Conservation (phyloP, 2,888 invertebrate genomes). For the Phanerotoma sp. region DNA sequence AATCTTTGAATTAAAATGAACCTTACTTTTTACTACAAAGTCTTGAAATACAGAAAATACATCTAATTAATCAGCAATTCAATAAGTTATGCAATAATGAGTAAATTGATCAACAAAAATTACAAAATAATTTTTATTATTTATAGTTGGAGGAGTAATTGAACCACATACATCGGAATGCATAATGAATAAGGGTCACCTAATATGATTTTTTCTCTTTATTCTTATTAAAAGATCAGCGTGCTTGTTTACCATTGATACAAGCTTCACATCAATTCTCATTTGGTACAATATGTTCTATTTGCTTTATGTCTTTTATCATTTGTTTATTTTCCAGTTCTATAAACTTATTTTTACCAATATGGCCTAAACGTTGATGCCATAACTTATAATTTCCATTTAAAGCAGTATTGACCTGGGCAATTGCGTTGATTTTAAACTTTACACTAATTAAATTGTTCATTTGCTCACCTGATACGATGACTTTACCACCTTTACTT, state of each 20-base stretch:
- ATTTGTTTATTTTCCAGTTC: constrained; percentile 17
- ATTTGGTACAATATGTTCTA: constrained; percentile 6
- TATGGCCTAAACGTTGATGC: constrained; percentile 22
- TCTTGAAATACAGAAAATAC: constrained; percentile 24
- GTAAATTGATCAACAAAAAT: constrained; percentile 27
- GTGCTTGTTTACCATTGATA: constrained; percentile 43
- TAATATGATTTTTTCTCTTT: constrained; percentile 32
- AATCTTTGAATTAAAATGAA: constrained; percentile 25
- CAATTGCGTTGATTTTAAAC: constrained; percentile 19
- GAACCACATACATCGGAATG: no score
- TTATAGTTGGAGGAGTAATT: constrained; percentile 8
- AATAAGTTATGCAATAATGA: constrained; percentile 24
- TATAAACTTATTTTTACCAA: constrained; percentile 11
- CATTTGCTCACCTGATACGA: constrained; percentile 37
- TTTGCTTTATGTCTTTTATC: constrained; percentile 2
- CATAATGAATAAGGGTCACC: constrained; percentile 45
- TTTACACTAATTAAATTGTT: constrained; percentile 34
- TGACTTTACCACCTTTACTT: constrained; percentile 31
- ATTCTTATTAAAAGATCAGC: constrained; percentile 42
- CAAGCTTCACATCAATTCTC: constrained; percentile 20
- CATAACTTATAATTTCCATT: constrained; percentile 8
- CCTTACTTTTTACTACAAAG: constrained; percentile 25
- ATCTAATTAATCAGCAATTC: constrained; percentile 18
- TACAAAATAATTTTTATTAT: constrained; percentile 28
- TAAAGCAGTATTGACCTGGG: constrained; percentile 12